phyloP scores from a whole-genome alignment of 2,113 vertebrate genomes.

The Cranoglanis bouderius region DNA sequence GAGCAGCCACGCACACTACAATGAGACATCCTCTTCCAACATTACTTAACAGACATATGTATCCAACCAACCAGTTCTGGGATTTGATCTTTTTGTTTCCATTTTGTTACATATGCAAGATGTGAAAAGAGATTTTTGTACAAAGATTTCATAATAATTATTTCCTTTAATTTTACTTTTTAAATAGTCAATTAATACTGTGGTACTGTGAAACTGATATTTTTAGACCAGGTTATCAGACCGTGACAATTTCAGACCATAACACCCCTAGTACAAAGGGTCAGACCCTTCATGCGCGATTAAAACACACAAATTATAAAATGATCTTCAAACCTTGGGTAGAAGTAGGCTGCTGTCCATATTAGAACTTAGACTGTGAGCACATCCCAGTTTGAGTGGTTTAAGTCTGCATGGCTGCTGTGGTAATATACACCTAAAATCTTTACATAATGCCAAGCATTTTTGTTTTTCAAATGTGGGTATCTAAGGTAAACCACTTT shows the following conservation, averaged over 20 bases:
- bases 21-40: background rate
- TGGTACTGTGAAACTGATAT: background rate
- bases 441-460: background rate
- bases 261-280: background rate
- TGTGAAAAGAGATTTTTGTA: background rate
- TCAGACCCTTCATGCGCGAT: background rate
- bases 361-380: background rate
- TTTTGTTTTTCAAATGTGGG: background rate
- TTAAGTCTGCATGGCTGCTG: constrained; percentile 15
- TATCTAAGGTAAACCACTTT: background rate
- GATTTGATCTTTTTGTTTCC: background rate
- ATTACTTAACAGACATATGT: background rate
- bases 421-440: background rate
- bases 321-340: background rate
- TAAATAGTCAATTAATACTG: background rate
- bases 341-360: constrained; percentile 8
- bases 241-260: background rate
- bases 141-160: background rate
- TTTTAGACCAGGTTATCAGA: background rate
- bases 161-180: background rate
- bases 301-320: background rate
- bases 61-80: too few species aligned
- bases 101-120: background rate
- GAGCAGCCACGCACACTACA: background rate
- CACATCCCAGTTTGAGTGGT: constrained; percentile 1